Percentiles rank a stretch among this genome's conserved stretches.
Evolutionary conservation across 2,113 vertebrate genomes (phyloP).

Genomic region (Apodemus sylvaticus): DNA sequence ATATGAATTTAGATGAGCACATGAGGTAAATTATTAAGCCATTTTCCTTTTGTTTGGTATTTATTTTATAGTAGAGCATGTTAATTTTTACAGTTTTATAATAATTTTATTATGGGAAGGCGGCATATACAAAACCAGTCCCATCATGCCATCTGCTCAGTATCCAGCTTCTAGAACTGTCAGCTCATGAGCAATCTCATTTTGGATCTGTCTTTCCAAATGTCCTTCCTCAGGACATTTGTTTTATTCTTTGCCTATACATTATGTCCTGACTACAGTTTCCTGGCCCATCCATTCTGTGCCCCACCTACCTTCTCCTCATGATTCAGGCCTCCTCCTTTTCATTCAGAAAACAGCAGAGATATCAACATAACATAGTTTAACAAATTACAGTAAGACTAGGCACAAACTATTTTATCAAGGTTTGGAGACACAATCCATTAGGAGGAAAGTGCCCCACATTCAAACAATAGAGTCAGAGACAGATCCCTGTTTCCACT

Average conservation of each 20-base stretch:
- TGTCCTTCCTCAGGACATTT: background rate
- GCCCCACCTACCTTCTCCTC: too few species aligned
- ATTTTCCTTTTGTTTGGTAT: background rate
- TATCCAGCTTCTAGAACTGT: background rate
- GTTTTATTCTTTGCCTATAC: background rate
- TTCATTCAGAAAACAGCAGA: too few species aligned
- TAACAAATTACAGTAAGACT: background rate
- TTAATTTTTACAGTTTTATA: background rate
- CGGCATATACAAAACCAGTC: background rate
- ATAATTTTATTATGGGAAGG: background rate
- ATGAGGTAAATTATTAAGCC: background rate
- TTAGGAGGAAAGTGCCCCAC: background rate
- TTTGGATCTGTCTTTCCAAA: background rate
- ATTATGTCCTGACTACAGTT: background rate
- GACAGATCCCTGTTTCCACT: background rate
- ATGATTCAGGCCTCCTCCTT: too few species aligned
- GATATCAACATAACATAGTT: background rate
- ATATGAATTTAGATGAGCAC: background rate
- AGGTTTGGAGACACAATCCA: background rate
- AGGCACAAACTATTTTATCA: background rate
- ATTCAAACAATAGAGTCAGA: background rate
- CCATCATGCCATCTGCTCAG: background rate
- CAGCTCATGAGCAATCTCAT: background rate
- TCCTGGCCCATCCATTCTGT: too few species aligned
- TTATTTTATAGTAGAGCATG: background rate